phyloP scores from a whole-genome alignment of 1,140 invertebrate genomes.

The Cardiocondyla obscurior region DNA sequence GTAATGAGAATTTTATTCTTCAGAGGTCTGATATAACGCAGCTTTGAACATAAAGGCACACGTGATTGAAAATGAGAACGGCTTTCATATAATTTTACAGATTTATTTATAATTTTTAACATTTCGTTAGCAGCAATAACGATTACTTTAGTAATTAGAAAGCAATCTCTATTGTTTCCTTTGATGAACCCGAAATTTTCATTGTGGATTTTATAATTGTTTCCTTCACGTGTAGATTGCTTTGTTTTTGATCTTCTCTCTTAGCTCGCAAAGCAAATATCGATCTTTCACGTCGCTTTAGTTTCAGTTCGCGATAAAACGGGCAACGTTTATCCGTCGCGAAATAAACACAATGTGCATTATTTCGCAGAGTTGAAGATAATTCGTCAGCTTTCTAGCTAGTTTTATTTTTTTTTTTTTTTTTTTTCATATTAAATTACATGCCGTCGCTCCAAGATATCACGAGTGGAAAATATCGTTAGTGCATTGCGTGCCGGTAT shows the following conservation, averaged over 20 bases:
- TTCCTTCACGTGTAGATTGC: background rate
- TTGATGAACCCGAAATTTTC: background rate
- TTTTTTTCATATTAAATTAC: slow-evolving; percentile 6
- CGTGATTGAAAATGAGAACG: background rate
- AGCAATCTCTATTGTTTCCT: background rate
- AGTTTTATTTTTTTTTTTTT: no score
- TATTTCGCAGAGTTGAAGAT: slow-evolving; percentile 25
- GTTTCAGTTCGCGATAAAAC: slow-evolving; percentile 17
- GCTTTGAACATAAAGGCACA: background rate
- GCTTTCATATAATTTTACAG: background rate
- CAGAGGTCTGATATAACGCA: background rate
- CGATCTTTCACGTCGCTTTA: background rate
- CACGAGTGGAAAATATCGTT: slow-evolving; percentile 5
- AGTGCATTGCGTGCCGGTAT: slow-evolving; percentile 34
- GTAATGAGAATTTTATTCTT: slow-evolving; percentile 11
- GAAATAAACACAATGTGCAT: slow-evolving; percentile 21
- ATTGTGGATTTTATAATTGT: background rate
- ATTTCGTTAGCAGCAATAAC: background rate
- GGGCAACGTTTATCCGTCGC: slow-evolving; percentile 13
- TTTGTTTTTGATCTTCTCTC: slow-evolving; percentile 8
- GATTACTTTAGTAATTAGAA: background rate
- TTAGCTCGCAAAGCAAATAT: background rate
- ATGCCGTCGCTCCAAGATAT: background rate
- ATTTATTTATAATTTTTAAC: background rate
- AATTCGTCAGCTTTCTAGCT: background rate